A percentile compares a stretch with the other conserved stretches of the same genome.
Conservation (phyloP, 1,140 invertebrate genomes). For the Diachasma alloeum region DNA sequence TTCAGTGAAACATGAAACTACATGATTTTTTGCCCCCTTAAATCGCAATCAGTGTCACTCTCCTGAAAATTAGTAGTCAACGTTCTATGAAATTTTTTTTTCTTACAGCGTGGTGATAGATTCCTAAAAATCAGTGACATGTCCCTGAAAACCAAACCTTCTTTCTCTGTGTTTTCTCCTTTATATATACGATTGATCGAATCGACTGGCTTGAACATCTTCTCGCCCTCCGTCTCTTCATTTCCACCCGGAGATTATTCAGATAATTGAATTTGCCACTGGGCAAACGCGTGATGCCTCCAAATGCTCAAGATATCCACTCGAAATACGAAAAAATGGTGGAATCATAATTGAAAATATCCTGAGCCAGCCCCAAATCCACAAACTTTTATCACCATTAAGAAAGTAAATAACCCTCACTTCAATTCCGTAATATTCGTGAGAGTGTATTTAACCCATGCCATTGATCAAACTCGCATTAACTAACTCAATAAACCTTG, state of each 20-base stretch:
- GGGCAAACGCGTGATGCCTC: neutral
- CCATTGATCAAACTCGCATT: neutral
- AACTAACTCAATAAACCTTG: neutral
- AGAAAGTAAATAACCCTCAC: neutral
- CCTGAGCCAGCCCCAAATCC: neutral
- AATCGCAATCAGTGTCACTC: no score
- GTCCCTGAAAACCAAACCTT: no score
- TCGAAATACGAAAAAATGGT: neutral
- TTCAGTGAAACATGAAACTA: no score
- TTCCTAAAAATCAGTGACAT: no score
- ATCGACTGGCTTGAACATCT: neutral
- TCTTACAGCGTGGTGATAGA: no score
- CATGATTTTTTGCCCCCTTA: no score
- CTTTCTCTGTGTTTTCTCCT: no score
- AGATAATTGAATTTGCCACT: neutral
- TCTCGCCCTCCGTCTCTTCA: neutral
- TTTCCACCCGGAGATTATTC: constrained; percentile 11
- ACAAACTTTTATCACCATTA: neutral
- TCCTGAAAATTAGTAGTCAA: no score
- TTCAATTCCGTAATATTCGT: neutral
- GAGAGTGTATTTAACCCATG: neutral
- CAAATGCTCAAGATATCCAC: neutral
- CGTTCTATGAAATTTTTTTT: no score
- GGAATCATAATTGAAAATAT: neutral
- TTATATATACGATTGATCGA: neutral